Conservation (phyloP, 2,113 vertebrate genomes). For the Poeciliopsis turrubarensis region DNA sequence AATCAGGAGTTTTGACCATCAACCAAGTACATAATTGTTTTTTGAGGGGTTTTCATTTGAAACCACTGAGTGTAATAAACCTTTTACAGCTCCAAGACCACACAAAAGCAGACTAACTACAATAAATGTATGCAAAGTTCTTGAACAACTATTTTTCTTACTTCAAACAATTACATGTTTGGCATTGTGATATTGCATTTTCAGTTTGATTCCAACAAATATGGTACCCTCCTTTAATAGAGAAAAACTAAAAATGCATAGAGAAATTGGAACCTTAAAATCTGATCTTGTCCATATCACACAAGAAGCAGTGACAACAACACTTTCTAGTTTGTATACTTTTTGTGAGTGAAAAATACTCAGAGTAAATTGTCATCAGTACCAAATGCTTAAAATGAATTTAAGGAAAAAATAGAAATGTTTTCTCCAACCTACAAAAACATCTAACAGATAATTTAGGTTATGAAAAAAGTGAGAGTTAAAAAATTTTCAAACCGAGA, state of each 20-base stretch:
- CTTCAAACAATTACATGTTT: background rate
- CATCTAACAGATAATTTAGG: background rate
- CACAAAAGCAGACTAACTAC: background rate
- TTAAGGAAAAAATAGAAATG: background rate
- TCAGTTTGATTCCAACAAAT: too few relatives aligned
- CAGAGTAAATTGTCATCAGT: background rate
- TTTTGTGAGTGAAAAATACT: background rate
- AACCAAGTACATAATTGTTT: constrained; percentile 1
- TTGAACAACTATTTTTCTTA: background rate
- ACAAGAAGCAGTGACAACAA: background rate
- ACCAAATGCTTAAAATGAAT: background rate
- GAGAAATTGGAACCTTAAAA: background rate
- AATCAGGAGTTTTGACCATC: constrained; percentile 24
- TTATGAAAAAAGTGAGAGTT: background rate
- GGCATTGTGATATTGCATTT: background rate
- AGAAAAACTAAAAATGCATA: background rate
- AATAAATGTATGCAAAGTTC: background rate
- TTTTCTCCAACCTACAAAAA: background rate
- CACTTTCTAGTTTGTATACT: background rate
- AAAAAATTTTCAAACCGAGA: background rate
- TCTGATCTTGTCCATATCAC: background rate
- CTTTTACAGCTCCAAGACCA: background rate
- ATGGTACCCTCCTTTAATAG: too few relatives aligned
- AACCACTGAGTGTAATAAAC: background rate
- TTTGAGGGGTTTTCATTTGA: constrained; percentile 4